Evolutionary conservation across 2,888 invertebrate species (phyloP).

Genomic region (Antheraea yamamai): DNA sequence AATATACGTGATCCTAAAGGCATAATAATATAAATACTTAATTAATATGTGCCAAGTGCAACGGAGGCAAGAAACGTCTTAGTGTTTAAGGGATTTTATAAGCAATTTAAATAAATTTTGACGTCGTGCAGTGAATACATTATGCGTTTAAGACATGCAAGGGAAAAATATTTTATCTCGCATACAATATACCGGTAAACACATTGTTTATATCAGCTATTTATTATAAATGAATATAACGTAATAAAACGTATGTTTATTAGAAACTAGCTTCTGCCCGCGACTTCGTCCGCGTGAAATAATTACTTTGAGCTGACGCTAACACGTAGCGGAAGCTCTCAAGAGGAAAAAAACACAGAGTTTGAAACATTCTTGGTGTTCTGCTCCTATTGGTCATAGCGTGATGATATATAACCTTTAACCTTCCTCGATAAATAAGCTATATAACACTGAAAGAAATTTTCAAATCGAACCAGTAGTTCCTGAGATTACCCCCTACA

Average conservation of each 20-base stretch:
- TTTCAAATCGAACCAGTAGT: too few relatives aligned
- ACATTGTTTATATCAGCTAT: not conserved
- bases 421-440: too few relatives aligned
- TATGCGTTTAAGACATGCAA: not conserved
- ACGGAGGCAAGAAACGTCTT: not conserved
- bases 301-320: too few relatives aligned
- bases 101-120: constrained; percentile 4
- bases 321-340: too few relatives aligned
- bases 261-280: too few relatives aligned
- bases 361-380: too few relatives aligned
- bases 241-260: not conserved
- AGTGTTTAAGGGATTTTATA: constrained; percentile 2
- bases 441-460: too few relatives aligned
- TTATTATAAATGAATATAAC: not conserved
- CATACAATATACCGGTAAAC: not conserved
- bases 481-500: too few relatives aligned
- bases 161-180: not conserved
- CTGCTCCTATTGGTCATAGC: too few relatives aligned
- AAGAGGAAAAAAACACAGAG: too few relatives aligned
- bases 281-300: too few relatives aligned
- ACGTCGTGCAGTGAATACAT: not conserved
- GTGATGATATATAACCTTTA: too few relatives aligned
- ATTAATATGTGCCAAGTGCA: not conserved
- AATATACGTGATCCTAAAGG: not conserved
- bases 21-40: not conserved